Percentiles rank a stretch among this genome's conserved stretches.
Conservation (phyloP, 1,140 invertebrate species). For the Periplaneta americana region DNA sequence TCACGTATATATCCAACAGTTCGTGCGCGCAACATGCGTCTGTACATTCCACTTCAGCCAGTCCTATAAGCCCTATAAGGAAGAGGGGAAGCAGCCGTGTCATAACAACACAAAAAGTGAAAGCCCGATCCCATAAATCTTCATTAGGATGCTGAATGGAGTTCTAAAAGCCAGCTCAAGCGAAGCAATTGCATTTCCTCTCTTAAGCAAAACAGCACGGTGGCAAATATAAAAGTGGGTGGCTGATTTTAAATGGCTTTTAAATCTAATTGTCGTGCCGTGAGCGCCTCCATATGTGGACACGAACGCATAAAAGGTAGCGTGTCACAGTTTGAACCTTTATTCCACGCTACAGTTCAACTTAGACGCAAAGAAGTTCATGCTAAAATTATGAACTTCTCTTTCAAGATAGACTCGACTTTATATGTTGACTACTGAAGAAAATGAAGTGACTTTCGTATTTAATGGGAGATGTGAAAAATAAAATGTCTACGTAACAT, state of each 20-base stretch:
- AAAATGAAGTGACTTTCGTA: too few relatives aligned
- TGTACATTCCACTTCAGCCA: background rate
- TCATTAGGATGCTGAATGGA: background rate
- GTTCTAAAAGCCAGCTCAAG: background rate
- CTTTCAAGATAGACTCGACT: too few relatives aligned
- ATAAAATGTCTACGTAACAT: too few relatives aligned
- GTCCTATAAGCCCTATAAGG: background rate
- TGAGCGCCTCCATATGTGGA: background rate
- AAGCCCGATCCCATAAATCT: background rate
- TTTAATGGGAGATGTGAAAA: too few relatives aligned
- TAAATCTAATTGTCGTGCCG: background rate
- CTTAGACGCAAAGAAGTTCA: too few relatives aligned
- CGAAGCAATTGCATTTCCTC: background rate
- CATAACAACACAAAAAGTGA: background rate
- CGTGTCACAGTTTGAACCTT: too few relatives aligned
- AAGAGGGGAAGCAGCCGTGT: background rate
- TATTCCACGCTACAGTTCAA: too few relatives aligned
- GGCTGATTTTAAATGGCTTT: background rate
- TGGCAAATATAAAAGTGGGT: too few relatives aligned
- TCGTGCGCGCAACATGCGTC: too few relatives aligned
- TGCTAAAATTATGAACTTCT: too few relatives aligned
- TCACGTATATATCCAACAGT: too few relatives aligned
- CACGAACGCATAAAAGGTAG: background rate
- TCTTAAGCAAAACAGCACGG: background rate
- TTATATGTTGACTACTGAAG: too few relatives aligned